Evolutionary conservation across 1,140 invertebrate genomes (phyloP).

Genomic region (Goniozus legneri): DNA sequence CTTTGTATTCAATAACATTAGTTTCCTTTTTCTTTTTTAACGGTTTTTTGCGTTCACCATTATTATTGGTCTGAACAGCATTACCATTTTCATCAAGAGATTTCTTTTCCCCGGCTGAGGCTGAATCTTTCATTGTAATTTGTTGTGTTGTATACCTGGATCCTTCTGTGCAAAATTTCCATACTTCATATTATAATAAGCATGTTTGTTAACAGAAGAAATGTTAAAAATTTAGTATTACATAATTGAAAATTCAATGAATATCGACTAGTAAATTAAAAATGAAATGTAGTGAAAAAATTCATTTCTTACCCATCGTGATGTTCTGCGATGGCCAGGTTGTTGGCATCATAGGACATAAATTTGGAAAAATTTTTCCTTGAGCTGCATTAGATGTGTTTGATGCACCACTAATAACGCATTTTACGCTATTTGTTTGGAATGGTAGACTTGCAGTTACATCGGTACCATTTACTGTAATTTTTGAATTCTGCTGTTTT

Average conservation of each 20-base stretch:
- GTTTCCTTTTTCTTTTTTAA: conserved; percentile 58
- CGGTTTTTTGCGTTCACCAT: conserved; percentile 50
- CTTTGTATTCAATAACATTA: conserved; percentile 63
- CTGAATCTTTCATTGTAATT: conserved; percentile 36
- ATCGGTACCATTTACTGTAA: conserved; percentile 45
- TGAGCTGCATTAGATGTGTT: conserved; percentile 30
- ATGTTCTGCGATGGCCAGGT: conserved; percentile 38
- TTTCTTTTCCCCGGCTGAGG: conserved; percentile 52
- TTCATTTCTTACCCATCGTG: conserved; percentile 36
- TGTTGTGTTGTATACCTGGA: conserved; percentile 38
- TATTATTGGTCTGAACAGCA: conserved; percentile 57
- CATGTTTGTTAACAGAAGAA: too few species aligned
- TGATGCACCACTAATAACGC: conserved; percentile 32
- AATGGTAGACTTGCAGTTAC: conserved; percentile 37
- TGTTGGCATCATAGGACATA: conserved; percentile 37
- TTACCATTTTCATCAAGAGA: conserved; percentile 67
- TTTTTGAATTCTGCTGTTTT: conserved; percentile 41
- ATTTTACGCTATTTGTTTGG: conserved; percentile 45
- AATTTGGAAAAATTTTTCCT: conserved; percentile 30
- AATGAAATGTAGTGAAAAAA: not conserved
- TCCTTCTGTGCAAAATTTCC: conserved; percentile 26
- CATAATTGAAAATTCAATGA: too few species aligned
- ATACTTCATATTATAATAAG: conserved; percentile 5
- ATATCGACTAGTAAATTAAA: too few species aligned
- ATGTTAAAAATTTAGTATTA: too few species aligned